These are phyloP conservation scores for Athene noctua DNA, from an alignment of 2,113 vertebrate genomes.

Conservation along the genomic window DNA sequence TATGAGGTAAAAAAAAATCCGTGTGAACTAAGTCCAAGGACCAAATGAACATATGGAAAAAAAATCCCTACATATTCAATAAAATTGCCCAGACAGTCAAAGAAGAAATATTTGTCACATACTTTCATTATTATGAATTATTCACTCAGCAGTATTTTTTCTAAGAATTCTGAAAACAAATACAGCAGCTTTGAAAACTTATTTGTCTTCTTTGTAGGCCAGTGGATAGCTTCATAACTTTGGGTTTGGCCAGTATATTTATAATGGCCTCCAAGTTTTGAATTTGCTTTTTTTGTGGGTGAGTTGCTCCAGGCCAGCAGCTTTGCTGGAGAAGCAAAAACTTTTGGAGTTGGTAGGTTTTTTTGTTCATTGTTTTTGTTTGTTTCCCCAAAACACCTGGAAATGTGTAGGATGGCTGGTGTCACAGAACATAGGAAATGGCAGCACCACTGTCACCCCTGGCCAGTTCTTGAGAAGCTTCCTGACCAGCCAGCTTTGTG, in stretches of 20 bases:
- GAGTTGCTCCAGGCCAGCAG: background rate
- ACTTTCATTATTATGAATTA: background rate
- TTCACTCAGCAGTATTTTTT: background rate
- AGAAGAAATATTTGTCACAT: background rate
- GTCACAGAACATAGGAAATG: background rate
- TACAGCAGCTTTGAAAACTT: background rate
- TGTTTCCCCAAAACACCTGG: background rate
- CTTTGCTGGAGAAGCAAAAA: background rate
- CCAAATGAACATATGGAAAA: background rate
- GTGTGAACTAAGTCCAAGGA: background rate
- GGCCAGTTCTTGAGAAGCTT: background rate
- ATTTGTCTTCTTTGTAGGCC: background rate
- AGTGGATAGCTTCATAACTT: background rate
- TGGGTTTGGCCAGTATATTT: background rate
- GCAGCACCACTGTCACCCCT: background rate
- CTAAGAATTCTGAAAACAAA: background rate
- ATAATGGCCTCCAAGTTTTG: background rate
- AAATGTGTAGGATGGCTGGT: background rate
- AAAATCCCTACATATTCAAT: accelerated
- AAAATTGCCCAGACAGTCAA: background rate
- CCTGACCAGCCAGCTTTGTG: background rate
- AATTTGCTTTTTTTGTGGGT: background rate
- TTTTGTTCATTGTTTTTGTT: background rate
- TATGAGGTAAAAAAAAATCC: background rate
- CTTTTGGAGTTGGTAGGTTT: background rate